Evolutionary conservation across 2,797 vertebrate genomes (phyloP).

Genomic region (Silurus lanzhouensis): DNA sequence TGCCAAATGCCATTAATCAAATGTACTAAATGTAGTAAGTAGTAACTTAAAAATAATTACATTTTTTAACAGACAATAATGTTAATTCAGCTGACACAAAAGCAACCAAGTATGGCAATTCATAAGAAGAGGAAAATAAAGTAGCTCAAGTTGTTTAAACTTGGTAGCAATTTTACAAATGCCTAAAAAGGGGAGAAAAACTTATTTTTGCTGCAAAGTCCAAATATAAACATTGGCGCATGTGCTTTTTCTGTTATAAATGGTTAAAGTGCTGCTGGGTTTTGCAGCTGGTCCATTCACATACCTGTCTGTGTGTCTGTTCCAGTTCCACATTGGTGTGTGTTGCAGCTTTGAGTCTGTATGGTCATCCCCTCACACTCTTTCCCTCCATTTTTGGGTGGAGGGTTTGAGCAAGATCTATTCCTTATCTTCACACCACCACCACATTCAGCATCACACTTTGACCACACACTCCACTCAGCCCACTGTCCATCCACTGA

Average conservation of each 20-base stretch:
- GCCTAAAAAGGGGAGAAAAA: not conserved
- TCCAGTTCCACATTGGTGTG: conserved; percentile 72
- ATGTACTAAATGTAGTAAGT: too few relatives aligned
- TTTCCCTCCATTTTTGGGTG: conserved; percentile 82
- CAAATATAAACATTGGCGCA: not conserved
- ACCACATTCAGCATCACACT: conserved; percentile 78
- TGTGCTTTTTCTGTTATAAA: not conserved
- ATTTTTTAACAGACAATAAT: too few relatives aligned
- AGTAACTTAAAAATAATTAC: too few relatives aligned
- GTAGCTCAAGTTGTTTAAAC: not conserved
- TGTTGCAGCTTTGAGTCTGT: conserved; percentile 81
- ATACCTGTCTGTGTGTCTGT: conserved; percentile 69
- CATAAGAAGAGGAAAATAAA: not conserved
- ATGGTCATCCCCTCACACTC: conserved; percentile 76
- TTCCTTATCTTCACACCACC: conserved; percentile 76
- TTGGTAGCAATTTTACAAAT: not conserved
- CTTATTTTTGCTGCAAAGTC: not conserved
- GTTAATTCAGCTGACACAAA: too few relatives aligned
- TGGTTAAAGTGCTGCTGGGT: not conserved
- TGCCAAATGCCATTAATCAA: too few relatives aligned
- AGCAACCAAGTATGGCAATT: too few relatives aligned
- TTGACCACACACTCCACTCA: conserved; percentile 81
- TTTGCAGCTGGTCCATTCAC: not conserved
- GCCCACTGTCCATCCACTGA: conserved; percentile 83
- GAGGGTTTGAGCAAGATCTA: conserved; percentile 81